Percentiles rank a stretch among this genome's conserved stretches.
Evolutionary conservation across 1,140 invertebrate species (phyloP).

Genomic region (Antheraea mylitta): DNA sequence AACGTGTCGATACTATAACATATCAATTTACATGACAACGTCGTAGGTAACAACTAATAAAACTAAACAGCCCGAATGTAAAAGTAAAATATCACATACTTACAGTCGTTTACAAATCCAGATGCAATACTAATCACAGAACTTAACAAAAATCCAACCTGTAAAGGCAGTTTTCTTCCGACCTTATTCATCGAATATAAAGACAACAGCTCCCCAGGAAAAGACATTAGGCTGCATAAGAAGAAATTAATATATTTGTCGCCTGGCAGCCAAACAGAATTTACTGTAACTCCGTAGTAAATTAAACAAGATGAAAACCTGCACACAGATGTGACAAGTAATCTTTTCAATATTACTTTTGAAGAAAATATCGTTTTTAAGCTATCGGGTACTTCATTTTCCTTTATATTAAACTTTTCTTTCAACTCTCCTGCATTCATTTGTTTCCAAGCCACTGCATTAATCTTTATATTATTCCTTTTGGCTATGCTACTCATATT

Average conservation of each 20-base stretch:
- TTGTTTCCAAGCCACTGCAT: constrained; percentile 37
- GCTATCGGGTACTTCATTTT: constrained; percentile 34
- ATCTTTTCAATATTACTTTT: constrained; percentile 45
- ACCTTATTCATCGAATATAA: constrained; percentile 52
- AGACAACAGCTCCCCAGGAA: constrained; percentile 84
- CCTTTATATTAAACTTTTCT: constrained; percentile 60
- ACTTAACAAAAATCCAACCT: constrained; percentile 6
- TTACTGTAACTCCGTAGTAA: constrained; percentile 89
- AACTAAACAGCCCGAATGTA: no score
- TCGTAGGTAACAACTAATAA: no score
- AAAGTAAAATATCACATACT: constrained; percentile 20
- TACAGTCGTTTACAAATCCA: constrained; percentile 65
- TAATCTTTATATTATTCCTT: constrained; percentile 78
- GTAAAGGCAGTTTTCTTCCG: constrained; percentile 13
- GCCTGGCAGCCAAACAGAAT: constrained; percentile 86
- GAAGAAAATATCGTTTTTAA: constrained; percentile 43
- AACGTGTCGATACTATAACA: no score
- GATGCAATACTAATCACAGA: constrained; percentile 79
- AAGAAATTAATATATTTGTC: constrained; percentile 85
- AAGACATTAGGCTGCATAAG: constrained; percentile 81
- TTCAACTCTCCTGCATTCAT: constrained; percentile 43
- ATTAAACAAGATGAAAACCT: constrained; percentile 84
- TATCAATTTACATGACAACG: no score
- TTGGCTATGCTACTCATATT: constrained; percentile 80
- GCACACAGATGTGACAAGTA: constrained; percentile 73